A percentile compares a stretch with the other conserved stretches of the same genome.
Evolutionary conservation across 2,797 vertebrate genomes (phyloP).

Genomic region (Limosa lapponica): DNA sequence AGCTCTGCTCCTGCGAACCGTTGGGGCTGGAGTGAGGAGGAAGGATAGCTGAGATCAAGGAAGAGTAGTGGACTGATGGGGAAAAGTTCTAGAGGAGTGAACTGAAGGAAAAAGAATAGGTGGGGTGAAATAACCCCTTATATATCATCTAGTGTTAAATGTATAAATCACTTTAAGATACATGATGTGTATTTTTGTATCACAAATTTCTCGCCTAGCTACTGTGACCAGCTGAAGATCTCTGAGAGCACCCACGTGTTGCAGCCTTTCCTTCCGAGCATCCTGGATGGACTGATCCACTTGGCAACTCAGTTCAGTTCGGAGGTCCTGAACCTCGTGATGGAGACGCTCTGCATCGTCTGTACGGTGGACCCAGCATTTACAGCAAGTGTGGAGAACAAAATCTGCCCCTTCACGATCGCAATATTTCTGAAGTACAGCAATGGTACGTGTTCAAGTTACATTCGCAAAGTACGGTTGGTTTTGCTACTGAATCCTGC

Average conservation of each 20-base stretch:
- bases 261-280: slow-evolving; percentile 94
- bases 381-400: slow-evolving; percentile 93
- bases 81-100: neutral
- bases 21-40: neutral
- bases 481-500: neutral
- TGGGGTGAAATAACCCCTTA: neutral
- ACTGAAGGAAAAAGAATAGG: neutral
- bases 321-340: slow-evolving; percentile 96
- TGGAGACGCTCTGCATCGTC: slow-evolving; percentile 98
- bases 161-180: neutral
- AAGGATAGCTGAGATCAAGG: neutral
- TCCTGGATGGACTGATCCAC: slow-evolving; percentile 94
- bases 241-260: slow-evolving; percentile 94
- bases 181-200: neutral
- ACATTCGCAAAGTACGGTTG: neutral
- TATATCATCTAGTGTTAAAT: neutral
- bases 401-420: slow-evolving; percentile 98
- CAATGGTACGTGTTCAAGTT: slow-evolving; percentile 83
- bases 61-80: neutral
- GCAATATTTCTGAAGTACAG: slow-evolving; percentile 98
- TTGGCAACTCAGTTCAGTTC: slow-evolving; percentile 98
- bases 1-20: neutral
- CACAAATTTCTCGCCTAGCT: slow-evolving; percentile 77
- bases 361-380: slow-evolving; percentile 94
- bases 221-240: slow-evolving; percentile 97